phyloP scores from a whole-genome alignment of 2,888 invertebrate species.

The Eugnorisma glareosa region DNA sequence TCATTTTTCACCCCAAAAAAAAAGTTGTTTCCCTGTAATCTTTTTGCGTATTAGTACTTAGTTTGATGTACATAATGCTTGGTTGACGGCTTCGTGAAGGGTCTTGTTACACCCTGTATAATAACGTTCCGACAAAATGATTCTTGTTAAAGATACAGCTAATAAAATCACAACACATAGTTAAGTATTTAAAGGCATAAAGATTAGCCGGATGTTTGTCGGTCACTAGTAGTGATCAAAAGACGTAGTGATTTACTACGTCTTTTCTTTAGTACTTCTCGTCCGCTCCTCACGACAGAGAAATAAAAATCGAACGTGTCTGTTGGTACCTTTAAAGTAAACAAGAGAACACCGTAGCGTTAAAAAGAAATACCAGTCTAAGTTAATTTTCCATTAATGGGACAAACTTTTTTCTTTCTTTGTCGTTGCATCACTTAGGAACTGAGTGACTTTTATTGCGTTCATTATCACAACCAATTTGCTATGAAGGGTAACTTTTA shows the following conservation, averaged over 20 bases:
- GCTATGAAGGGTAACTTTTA: background rate
- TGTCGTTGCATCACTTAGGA: slow-evolving; percentile 11
- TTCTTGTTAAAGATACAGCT: background rate
- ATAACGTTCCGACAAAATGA: too few relatives aligned
- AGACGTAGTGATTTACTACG: too few relatives aligned
- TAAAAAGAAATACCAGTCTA: background rate
- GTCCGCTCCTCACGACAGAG: background rate
- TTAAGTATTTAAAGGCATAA: background rate
- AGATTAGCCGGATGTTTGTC: background rate
- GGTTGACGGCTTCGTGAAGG: too few relatives aligned
- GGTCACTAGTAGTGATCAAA: too few relatives aligned
- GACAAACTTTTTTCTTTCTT: slow-evolving; percentile 14
- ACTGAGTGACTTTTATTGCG: slow-evolving; percentile 5
- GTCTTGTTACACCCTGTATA: too few relatives aligned
- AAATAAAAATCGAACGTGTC: slow-evolving; percentile 1
- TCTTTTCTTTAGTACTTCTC: background rate
- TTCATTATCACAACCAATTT: slow-evolving; percentile 18
- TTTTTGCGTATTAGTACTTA: too few relatives aligned
- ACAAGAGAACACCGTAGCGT: background rate
- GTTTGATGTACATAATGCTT: too few relatives aligned
- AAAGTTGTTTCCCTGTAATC: too few relatives aligned
- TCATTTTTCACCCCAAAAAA: too few relatives aligned
- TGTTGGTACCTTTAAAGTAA: slow-evolving; percentile 2
- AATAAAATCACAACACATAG: background rate
- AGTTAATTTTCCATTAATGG: slow-evolving; percentile 5